Evolutionary conservation across 2,888 invertebrate genomes (phyloP), one percentile per base, ranked within the genome.

Genomic region (Diaperis boleti): DNA sequence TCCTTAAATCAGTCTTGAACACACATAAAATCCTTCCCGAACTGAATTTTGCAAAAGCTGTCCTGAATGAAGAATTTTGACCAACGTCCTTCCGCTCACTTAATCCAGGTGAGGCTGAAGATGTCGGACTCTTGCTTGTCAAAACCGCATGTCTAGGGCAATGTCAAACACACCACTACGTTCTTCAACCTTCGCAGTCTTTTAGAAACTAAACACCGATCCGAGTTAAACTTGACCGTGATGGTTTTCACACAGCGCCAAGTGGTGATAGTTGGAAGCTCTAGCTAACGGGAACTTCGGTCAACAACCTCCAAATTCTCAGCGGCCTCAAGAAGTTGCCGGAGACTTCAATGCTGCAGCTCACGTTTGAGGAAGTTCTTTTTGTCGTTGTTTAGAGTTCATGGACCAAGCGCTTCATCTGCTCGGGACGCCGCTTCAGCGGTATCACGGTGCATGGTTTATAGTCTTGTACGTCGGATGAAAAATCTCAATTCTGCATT

Each of bases 141-240:
- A 65, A 49, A 56, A 59, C 64, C 71, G 69, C 71, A 70, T 71
- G 71, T 64, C 64, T 59, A 62, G 59, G 56, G 62, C 64, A 60
- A 66, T 65, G 62, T 69, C 67, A 67, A 66, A 69, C 67, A 63
- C 67, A 65, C 66, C 66, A 68, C 64, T 60, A 67, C 72, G 73
- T 72, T 73, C 72, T 71, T 71, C 70, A 71, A 68, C 72, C 72
- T 74, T 70, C 74, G 68, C 72, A 74, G 77, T 76, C 78, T 78
- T 79, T 76, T 77, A 73, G 75, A 77, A 78, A 80, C 80, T 79
- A 76, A 78, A 76, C 77, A 76, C 74, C 73, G 72, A 72, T 71
- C 71, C 65, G 74, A 72, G 74, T 74, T 81, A 81, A 81, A 81
- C 81, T 81, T 81, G 81, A 81, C 81, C 81, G 79, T 81, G 80